These are phyloP conservation scores for Gavialis gangeticus DNA, from an alignment of 2,113 vertebrate species.

Conservation along the genomic window DNA sequence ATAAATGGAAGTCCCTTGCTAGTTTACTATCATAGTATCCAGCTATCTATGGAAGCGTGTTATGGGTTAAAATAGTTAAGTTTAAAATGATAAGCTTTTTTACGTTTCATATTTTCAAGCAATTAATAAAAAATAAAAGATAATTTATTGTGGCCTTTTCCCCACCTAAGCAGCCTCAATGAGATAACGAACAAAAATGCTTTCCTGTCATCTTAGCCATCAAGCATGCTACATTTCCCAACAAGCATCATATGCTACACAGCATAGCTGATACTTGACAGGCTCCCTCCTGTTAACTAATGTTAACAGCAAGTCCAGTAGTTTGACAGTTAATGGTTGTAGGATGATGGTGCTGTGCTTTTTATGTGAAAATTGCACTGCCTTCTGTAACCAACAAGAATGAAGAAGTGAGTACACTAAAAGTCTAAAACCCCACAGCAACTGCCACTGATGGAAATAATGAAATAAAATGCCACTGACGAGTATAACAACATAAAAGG, in stretches of 20 bases:
- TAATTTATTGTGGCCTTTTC: not conserved
- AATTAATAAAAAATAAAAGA: not conserved
- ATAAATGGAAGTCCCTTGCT: not conserved
- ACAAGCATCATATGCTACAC: not conserved
- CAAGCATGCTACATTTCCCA: not conserved
- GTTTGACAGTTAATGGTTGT: not conserved
- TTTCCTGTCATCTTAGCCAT: not conserved
- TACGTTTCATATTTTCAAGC: not conserved
- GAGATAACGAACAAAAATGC: not conserved
- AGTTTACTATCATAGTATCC: not conserved
- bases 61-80: too few relatives aligned
- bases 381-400: not conserved
- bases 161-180: not conserved
- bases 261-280: conserved; percentile 36
- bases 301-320: conserved; percentile 15
- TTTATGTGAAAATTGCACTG: not conserved
- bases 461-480: not conserved
- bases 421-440: not conserved
- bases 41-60: too few relatives aligned
- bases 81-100: too few relatives aligned
- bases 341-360: not conserved
- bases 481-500: not conserved
- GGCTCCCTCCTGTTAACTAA: not conserved
- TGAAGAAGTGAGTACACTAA: not conserved
- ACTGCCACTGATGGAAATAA: not conserved